These are phyloP conservation scores for Orthonevra nobilis DNA, from an alignment of 2,888 invertebrate species.

Conservation along the genomic window DNA sequence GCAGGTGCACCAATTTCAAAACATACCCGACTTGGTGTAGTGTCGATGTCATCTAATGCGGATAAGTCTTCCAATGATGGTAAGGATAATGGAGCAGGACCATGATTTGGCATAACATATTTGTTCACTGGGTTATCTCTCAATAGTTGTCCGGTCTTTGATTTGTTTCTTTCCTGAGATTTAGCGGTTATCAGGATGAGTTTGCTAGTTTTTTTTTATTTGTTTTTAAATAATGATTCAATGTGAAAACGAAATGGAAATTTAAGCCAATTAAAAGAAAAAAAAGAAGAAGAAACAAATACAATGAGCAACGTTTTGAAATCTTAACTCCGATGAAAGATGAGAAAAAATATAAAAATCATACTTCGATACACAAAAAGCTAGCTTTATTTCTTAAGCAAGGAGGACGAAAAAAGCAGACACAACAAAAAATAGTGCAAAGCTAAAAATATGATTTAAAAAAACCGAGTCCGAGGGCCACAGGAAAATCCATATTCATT, in stretches of 20 bases:
- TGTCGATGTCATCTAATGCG: constrained; percentile 12
- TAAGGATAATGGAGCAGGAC: constrained; percentile 27
- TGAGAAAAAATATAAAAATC: no score
- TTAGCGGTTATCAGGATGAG: constrained; percentile 70
- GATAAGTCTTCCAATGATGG: constrained; percentile 56
- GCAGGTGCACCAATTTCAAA: constrained; percentile 10
- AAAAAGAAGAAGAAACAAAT: constrained; percentile 18
- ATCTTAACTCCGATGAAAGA: no score
- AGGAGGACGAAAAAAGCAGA: no score
- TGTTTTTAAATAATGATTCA: constrained; percentile 33
- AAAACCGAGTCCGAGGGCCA: no score
- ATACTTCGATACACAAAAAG: no score
- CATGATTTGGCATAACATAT: not conserved
- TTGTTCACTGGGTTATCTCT: constrained; percentile 11
- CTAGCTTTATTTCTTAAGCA: not conserved
- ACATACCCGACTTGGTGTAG: not conserved
- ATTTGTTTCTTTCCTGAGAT: constrained; percentile 56
- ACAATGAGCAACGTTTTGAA: constrained; percentile 24
- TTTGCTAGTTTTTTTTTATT: constrained; percentile 52
- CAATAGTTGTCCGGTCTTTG: not conserved
- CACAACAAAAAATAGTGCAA: no score
- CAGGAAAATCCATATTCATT: no score
- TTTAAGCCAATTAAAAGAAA: constrained; percentile 40
- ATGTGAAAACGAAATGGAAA: constrained; percentile 42
- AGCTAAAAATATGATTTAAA: no score